Conservation (phyloP, 2,888 invertebrate genomes). For the Tetramorium bicarinatum region DNA sequence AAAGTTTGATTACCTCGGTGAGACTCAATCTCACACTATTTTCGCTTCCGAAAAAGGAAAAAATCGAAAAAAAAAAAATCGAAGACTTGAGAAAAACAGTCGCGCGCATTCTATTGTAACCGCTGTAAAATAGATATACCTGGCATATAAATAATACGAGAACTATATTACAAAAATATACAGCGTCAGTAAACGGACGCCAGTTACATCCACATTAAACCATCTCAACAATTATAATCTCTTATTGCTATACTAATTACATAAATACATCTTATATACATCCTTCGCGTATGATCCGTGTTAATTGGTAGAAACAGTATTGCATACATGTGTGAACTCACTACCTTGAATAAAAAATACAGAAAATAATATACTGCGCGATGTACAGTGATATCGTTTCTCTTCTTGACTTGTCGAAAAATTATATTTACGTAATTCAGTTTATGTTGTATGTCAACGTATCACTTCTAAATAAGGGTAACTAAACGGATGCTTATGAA, state of each 20-base stretch:
- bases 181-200: slow-evolving; percentile 69
- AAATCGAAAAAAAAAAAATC: slow-evolving; percentile 17
- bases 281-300: slow-evolving; percentile 63
- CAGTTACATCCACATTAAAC: slow-evolving; percentile 37
- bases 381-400: slow-evolving; percentile 21
- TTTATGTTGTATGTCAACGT: not conserved
- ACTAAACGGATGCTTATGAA: slow-evolving; percentile 79
- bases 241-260: slow-evolving; percentile 82
- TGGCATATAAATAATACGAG: slow-evolving; percentile 82
- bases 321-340: slow-evolving; percentile 52
- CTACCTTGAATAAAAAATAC: slow-evolving; percentile 54
- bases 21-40: slow-evolving; percentile 18
- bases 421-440: slow-evolving; percentile 28
- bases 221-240: slow-evolving; percentile 34
- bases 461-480: slow-evolving; percentile 39
- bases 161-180: slow-evolving; percentile 85
- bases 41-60: not conserved
- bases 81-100: slow-evolving; percentile 35
- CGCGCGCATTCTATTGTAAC: slow-evolving; percentile 45
- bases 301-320: slow-evolving; percentile 68
- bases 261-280: slow-evolving; percentile 86
- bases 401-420: not conserved
- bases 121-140: slow-evolving; percentile 49
- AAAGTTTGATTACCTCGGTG: not conserved
- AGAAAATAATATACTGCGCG: slow-evolving; percentile 58